Percentiles rank a stretch among this genome's conserved stretches.
Conservation (phyloP, 2,113 vertebrate genomes). For the zebrafish (Danio rerio) region DNA sequence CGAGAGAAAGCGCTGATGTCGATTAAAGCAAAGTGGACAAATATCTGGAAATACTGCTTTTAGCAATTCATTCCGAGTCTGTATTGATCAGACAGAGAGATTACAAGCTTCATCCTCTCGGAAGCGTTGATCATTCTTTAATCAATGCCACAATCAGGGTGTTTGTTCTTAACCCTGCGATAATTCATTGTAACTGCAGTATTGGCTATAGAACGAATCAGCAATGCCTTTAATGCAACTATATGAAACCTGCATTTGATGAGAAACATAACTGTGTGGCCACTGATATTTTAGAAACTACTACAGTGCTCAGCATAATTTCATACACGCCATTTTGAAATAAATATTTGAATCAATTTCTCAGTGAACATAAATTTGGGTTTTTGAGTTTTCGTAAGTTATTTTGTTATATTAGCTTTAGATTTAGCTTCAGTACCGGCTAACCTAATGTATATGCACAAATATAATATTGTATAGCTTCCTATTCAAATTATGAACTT, state of each 20-base stretch:
- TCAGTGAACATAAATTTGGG: no score
- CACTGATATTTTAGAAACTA: neutral
- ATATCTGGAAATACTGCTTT: conserved; percentile 32
- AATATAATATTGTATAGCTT: no score
- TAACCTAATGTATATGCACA: no score
- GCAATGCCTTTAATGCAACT: neutral
- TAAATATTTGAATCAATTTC: no score
- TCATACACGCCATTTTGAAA: no score
- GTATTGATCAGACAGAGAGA: conserved; percentile 34
- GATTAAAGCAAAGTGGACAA: conserved; percentile 22
- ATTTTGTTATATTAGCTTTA: no score
- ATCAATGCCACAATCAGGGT: conserved; percentile 31
- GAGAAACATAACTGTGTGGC: neutral
- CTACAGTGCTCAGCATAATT: no score
- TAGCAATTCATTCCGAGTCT: conserved; percentile 9
- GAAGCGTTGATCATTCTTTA: conserved; percentile 12
- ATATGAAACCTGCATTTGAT: neutral
- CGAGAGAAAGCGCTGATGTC: neutral
- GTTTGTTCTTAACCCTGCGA: conserved; percentile 16
- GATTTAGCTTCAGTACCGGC: no score
- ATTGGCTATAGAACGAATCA: neutral
- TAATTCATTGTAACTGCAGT: conserved; percentile 18
- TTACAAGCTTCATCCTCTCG: conserved; percentile 29
- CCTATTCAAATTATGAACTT: no score
- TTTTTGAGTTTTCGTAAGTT: no score